Evolutionary conservation across 1,140 invertebrate species (phyloP).

Genomic region (Sweltsa coloradensis): DNA sequence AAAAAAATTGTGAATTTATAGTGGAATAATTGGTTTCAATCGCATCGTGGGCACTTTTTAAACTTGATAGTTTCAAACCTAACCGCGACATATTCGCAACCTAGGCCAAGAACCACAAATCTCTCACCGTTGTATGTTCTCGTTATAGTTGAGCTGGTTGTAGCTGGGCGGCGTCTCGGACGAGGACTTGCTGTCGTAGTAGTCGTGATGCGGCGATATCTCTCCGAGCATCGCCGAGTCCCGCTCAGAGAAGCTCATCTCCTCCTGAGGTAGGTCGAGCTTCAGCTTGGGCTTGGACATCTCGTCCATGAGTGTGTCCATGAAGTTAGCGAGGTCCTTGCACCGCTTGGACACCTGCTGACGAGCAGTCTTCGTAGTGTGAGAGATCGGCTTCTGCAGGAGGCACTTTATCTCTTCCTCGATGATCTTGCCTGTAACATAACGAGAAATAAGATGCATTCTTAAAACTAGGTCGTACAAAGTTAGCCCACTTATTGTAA

Average conservation of each 20-base stretch:
- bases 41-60: no score
- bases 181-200: constrained; percentile 67
- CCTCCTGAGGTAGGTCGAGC: constrained; percentile 25
- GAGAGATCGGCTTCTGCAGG: no score
- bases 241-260: constrained; percentile 42
- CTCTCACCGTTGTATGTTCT: constrained; percentile 58
- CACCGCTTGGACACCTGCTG: constrained; percentile 47
- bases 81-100: no score
- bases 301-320: constrained; percentile 60
- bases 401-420: no score
- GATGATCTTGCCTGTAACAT: no score
- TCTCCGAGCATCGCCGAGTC: constrained; percentile 73
- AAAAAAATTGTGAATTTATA: no score
- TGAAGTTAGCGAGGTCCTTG: constrained; percentile 57
- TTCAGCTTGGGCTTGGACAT: constrained; percentile 37
- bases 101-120: no score
- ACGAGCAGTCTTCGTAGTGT: background rate
- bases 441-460: no score
- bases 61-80: no score
- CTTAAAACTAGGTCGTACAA: no score
- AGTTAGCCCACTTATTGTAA: no score
- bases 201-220: constrained; percentile 74
- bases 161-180: constrained; percentile 72
- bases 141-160: constrained; percentile 77
- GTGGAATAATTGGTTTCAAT: no score